phyloP scores from a whole-genome alignment of 1,140 invertebrate genomes.

The Pseudomyrmex concolor region DNA sequence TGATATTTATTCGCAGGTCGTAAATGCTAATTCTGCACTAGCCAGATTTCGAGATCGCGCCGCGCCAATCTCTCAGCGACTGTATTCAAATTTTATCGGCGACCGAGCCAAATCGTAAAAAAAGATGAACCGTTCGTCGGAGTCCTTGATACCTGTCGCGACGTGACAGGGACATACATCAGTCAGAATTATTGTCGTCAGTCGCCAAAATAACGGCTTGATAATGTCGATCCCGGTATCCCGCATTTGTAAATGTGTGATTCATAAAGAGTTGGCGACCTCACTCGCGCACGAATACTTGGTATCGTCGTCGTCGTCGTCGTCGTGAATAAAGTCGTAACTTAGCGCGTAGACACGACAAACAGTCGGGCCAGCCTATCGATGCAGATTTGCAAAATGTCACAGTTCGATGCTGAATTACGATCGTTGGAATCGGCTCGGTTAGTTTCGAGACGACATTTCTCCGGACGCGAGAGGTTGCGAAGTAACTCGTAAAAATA shows the following conservation, averaged over 20 bases:
- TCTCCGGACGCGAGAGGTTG: conserved; percentile 52
- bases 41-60: conserved; percentile 10
- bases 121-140: conserved; percentile 14
- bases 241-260: conserved; percentile 46
- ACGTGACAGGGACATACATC: conserved; percentile 40
- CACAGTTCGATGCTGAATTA: conserved; percentile 62
- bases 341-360: conserved; percentile 59
- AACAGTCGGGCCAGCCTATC: conserved; percentile 57
- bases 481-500: conserved; percentile 55
- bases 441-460: conserved; percentile 57
- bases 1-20: conserved; percentile 22
- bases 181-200: conserved; percentile 63
- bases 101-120: conserved; percentile 44
- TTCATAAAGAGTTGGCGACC: conserved; percentile 57
- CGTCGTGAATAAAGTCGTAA: conserved; percentile 63
- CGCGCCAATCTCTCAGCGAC: conserved; percentile 1
- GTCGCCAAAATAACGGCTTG: conserved; percentile 38
- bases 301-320: conserved; percentile 54
- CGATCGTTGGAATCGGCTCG: conserved; percentile 55
- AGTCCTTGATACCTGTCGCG: conserved; percentile 16
- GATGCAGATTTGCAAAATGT: conserved; percentile 62
- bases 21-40: conserved; percentile 49
- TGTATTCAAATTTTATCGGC: conserved; percentile 43
- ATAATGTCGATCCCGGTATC: conserved; percentile 51
- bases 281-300: conserved; percentile 40